Evolutionary conservation across 1,140 invertebrate genomes (phyloP).

Genomic region (Atta colombica): DNA sequence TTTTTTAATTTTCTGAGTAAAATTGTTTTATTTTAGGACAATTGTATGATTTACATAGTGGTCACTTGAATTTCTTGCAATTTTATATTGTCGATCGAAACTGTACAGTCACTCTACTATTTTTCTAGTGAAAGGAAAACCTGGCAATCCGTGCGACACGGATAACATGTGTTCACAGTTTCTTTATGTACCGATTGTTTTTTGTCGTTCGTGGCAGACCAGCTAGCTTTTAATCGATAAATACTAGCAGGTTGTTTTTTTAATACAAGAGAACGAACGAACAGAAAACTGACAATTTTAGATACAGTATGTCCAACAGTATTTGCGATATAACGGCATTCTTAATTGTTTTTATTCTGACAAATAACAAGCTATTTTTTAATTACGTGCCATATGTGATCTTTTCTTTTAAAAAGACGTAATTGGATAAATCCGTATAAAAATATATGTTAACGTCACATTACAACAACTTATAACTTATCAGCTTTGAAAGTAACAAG

Average conservation of each 20-base stretch:
- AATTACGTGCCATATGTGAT: not conserved
- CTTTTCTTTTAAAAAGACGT: not conserved
- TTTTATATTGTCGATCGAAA: conserved; percentile 40
- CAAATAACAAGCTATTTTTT: not conserved
- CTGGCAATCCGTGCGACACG: conserved; percentile 24
- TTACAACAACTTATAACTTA: conserved; percentile 46
- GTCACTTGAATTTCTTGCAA: not conserved
- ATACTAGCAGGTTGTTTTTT: conserved; percentile 14
- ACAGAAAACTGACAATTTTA: conserved; percentile 32
- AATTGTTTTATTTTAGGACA: not conserved
- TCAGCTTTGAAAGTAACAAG: conserved; percentile 26
- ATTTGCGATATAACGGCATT: not conserved
- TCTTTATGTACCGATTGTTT: conserved; percentile 57
- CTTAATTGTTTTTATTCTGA: conserved; percentile 18
- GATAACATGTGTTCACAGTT: conserved; percentile 42
- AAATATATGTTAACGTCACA: conserved; percentile 21
- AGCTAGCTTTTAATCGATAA: conserved; percentile 52
- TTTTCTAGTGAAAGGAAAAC: conserved; percentile 58
- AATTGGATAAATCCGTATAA: conserved; percentile 3
- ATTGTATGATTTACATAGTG: conserved; percentile 20
- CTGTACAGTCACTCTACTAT: conserved; percentile 34
- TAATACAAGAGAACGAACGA: not conserved
- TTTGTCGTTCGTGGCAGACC: conserved; percentile 26
- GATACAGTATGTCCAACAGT: not conserved
- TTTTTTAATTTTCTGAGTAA: not conserved